A percentile compares a stretch with the other conserved stretches of the same genome.
Evolutionary conservation across 1,140 invertebrate species (phyloP).

Genomic region (Trichonephila clavata): DNA sequence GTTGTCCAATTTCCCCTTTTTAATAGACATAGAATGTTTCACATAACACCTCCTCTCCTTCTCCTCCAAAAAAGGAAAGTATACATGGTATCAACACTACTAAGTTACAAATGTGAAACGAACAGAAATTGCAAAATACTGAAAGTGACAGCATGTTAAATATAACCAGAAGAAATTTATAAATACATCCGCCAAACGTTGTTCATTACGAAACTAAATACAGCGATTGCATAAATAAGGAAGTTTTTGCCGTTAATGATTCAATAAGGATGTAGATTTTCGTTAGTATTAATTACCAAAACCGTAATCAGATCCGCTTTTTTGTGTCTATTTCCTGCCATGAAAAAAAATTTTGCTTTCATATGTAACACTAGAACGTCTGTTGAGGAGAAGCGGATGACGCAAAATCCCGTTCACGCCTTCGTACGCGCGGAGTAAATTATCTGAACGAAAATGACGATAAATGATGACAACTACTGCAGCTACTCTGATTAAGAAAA

Average conservation of each 20-base stretch:
- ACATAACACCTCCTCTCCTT: no score
- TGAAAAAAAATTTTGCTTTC: background rate
- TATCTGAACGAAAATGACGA: background rate
- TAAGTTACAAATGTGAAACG: no score
- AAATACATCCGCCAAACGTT: background rate
- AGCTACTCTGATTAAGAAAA: background rate
- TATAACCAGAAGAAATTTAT: background rate
- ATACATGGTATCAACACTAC: no score
- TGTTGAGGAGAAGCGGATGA: background rate
- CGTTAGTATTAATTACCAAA: background rate
- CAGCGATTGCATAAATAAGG: background rate
- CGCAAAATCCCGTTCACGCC: background rate
- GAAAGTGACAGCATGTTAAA: no score
- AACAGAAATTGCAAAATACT: no score
- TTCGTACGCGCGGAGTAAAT: background rate
- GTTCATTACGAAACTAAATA: background rate
- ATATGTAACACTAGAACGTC: background rate
- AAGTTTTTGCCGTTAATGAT: background rate
- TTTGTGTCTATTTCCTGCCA: background rate
- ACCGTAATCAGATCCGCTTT: conserved; percentile 3
- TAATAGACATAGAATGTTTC: no score
- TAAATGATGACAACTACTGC: background rate
- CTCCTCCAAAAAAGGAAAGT: no score
- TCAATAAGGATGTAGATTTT: conserved; percentile 6
- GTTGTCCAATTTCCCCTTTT: no score